Conservation (phyloP, 1,140 invertebrate genomes). For the Anastatus disparis region DNA sequence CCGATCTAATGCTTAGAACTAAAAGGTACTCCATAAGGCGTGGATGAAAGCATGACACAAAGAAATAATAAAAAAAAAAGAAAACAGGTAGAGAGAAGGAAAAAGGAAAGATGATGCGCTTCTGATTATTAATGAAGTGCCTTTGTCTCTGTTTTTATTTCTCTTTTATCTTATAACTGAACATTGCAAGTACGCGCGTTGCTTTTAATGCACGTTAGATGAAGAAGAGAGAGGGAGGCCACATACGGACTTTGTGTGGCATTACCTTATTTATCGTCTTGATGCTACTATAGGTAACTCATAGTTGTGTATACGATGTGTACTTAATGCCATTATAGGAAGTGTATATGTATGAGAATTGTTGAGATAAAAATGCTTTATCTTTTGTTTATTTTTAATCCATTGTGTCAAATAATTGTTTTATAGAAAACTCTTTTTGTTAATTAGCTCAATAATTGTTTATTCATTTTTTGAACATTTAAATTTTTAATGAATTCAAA, state of each 20-base stretch:
- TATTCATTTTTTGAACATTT: too few relatives aligned
- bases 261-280: constrained; percentile 11
- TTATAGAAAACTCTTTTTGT: background rate
- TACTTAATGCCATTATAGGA: constrained; percentile 1
- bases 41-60: constrained; percentile 7
- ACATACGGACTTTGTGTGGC: background rate
- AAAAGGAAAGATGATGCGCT: background rate
- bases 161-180: too few relatives aligned
- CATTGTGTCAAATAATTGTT: background rate
- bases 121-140: constrained; percentile 37
- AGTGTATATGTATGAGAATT: background rate
- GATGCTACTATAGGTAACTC: background rate
- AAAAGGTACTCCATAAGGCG: background rate
- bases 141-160: constrained; percentile 34
- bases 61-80: too few relatives aligned
- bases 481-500: too few relatives aligned
- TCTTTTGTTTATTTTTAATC: background rate
- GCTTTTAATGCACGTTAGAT: background rate
- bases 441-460: background rate
- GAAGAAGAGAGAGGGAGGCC: too few relatives aligned
- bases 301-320: too few relatives aligned
- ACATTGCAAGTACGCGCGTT: background rate
- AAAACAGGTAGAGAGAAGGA: too few relatives aligned
- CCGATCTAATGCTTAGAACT: background rate
- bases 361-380: background rate